Conservation (phyloP, 2,113 vertebrate species). For the Sinocyclocheilus anshuiensis region DNA sequence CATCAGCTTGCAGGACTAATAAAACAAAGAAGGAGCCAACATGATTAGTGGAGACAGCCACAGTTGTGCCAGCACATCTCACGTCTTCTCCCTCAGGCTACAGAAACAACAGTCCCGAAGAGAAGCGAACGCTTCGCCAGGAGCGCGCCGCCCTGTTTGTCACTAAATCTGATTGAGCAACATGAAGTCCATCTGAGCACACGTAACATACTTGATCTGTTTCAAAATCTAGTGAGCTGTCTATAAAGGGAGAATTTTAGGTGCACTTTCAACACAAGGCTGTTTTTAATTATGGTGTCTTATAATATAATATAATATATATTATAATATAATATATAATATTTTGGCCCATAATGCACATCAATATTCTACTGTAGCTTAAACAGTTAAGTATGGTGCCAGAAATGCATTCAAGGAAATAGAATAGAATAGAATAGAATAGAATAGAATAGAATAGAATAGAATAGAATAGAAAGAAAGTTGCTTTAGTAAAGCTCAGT, state of each 20-base stretch:
- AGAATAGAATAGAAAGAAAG: neutral
- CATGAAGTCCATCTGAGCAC: neutral
- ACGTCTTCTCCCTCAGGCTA: slow-evolving; percentile 72
- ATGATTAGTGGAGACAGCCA: slow-evolving; percentile 59
- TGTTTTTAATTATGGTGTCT: neutral
- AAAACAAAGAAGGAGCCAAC: slow-evolving; percentile 71
- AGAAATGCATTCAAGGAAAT: neutral
- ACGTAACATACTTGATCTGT: neutral
- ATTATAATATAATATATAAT: no score
- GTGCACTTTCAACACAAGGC: neutral
- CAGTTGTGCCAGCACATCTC: slow-evolving; percentile 67
- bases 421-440: no score
- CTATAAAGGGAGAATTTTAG: neutral
- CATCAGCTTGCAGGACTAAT: slow-evolving; percentile 80
- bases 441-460: no score
- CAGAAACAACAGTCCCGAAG: slow-evolving; percentile 62
- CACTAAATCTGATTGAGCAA: slow-evolving; percentile 47
- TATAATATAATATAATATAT: no score
- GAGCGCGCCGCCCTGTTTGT: slow-evolving; percentile 49
- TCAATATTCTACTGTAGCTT: neutral
- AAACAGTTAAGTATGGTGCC: neutral
- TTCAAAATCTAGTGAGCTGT: neutral
- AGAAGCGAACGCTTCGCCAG: slow-evolving; percentile 14
- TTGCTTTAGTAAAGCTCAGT: neutral
- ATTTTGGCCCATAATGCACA: neutral